Evolutionary conservation across 1,140 invertebrate genomes (phyloP).

Genomic region (Drosophila hydei): DNA sequence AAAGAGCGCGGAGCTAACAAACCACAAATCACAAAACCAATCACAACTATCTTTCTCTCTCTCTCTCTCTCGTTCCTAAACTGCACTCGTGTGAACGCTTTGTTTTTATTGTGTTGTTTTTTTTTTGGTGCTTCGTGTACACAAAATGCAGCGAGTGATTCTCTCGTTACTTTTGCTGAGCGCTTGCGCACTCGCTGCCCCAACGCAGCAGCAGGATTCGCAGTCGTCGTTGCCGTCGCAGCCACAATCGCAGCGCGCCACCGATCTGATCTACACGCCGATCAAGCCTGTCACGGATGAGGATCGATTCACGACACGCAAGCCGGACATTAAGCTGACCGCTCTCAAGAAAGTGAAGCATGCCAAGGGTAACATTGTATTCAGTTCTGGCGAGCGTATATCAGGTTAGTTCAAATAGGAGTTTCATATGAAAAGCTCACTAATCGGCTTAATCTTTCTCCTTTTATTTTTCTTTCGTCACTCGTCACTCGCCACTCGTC

Average conservation of each 20-base stretch:
- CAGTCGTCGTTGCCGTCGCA: not conserved
- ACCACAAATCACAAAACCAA: not conserved
- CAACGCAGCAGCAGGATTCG: constrained; percentile 3
- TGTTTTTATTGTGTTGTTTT: not conserved
- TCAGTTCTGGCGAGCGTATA: constrained; percentile 57
- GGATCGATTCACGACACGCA: constrained; percentile 32
- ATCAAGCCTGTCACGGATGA: constrained; percentile 67
- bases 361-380: constrained; percentile 72
- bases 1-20: constrained; percentile 24
- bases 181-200: constrained; percentile 5
- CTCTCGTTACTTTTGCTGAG: constrained; percentile 10
- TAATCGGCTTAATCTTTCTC: constrained; percentile 3
- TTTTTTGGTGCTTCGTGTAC: constrained; percentile 7
- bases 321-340: constrained; percentile 49
- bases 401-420: constrained; percentile 50
- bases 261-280: constrained; percentile 60
- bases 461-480: too few species aligned
- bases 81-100: not conserved
- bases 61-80: not conserved
- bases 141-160: constrained; percentile 34
- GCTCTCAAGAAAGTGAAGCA: constrained; percentile 65
- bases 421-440: not conserved
- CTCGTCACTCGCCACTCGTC: too few species aligned
- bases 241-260: constrained; percentile 31
- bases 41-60: not conserved